Conservation (phyloP, 2,797 vertebrate species). For the Vespertilio murinus region DNA sequence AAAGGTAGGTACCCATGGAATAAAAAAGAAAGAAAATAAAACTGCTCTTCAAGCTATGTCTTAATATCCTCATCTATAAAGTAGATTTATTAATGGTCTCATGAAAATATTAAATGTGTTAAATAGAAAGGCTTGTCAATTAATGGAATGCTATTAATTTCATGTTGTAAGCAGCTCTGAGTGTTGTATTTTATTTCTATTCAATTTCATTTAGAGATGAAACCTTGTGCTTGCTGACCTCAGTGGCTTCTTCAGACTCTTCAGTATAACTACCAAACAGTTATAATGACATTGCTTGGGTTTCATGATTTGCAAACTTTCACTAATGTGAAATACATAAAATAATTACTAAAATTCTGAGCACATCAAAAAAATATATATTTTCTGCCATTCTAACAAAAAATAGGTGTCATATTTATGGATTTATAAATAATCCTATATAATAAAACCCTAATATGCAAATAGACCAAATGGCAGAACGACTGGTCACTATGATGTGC, state of each 20-base stretch:
- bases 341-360: background rate
- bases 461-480: no score
- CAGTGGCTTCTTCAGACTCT: background rate
- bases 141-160: background rate
- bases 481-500: no score
- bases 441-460: no score
- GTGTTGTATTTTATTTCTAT: background rate
- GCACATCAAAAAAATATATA: background rate
- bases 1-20: background rate
- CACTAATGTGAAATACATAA: background rate
- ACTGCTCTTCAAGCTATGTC: background rate
- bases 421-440: background rate
- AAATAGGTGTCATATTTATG: background rate
- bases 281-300: background rate
- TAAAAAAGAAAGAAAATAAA: background rate
- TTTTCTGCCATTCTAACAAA: background rate
- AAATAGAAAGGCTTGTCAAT: background rate
- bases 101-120: background rate
- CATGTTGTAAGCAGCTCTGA: background rate
- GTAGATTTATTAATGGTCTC: background rate
- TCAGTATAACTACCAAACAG: background rate
- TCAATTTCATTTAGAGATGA: background rate
- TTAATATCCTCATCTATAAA: background rate
- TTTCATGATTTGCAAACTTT: constrained; percentile 30
- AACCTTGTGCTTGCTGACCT: background rate